Evolutionary conservation across 2,797 vertebrate species (phyloP), one percentile per base, ranked within the genome.

Genomic region (Sitta carolinensis): DNA sequence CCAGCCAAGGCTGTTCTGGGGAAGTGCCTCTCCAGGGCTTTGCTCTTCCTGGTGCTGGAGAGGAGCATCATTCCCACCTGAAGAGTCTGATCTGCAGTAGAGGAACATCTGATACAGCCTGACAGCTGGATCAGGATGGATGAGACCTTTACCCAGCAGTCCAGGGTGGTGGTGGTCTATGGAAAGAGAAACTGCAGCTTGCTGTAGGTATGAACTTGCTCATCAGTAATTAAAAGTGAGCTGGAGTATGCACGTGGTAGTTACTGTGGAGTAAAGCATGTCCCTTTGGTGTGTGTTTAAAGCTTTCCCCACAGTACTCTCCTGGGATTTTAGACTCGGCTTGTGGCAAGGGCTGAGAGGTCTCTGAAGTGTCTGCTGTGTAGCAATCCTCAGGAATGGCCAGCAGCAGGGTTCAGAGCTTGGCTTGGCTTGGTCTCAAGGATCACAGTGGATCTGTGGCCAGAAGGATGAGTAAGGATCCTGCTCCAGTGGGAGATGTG

Each of bases 251-350:
- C 57, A 20, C 0, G 0, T 34, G 13, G 6, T 45, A 18, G 11
- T 83, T 81, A 11, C 43, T 54, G 32, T 58, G 85, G 32, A 68
- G 64, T 43, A 75, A 58, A 32, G 64, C 7, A 0, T 5, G 20
- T n/a, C 36, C 36, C 43, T 91, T 48, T 40, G 47, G 62, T 52
- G 84, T 20, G 4, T 58, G 11, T 55, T 51, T 27, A 50, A 68
- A 75, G 30, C 30, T 79, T 81, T 59, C n/a, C 23, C 16, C 25
- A 7, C 0, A 0, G 1, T 23, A 19, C 10, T 40, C 26, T 45
- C 52, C 48, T 47, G 18, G 32, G 70, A 27, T 78, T 23, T 68
- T 64, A 61, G 34, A 13, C 34, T 88, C 23, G 6, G 30, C 26
- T 72, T 9, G 2, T 4, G 11, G 47, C 47, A 32, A 36, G 52